These are phyloP conservation scores for Microcebus murinus DNA, from an alignment of 2,113 vertebrate genomes.

Conservation along the genomic window DNA sequence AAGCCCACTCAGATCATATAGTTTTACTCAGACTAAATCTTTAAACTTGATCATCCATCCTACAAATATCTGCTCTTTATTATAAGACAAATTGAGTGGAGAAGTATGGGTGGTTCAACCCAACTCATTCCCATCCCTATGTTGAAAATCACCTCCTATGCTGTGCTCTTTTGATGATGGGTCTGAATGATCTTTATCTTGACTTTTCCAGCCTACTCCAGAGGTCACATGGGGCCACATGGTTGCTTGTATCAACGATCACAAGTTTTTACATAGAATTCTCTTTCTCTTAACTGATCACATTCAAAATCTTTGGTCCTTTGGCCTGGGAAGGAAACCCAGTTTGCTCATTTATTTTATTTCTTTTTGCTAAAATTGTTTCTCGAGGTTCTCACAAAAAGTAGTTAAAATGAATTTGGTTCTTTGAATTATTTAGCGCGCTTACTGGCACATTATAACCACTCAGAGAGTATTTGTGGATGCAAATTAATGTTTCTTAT, in stretches of 20 bases:
- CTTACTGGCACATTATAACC: accelerated
- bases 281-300: background rate
- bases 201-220: background rate
- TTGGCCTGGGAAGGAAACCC: background rate
- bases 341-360: background rate
- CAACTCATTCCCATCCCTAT: too few relatives aligned
- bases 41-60: background rate
- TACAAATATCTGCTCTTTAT: background rate
- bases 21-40: background rate
- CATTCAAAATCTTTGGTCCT: background rate
- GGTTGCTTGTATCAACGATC: background rate
- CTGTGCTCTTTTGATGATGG: too few relatives aligned
- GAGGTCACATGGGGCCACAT: accelerated
- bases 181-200: background rate
- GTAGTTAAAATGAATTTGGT: background rate
- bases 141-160: background rate
- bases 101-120: background rate
- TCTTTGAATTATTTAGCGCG: background rate
- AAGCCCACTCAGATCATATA: background rate
- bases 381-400: background rate
- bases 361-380: background rate
- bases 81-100: background rate
- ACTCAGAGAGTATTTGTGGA: background rate
- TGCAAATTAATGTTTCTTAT: background rate
- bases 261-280: background rate